These are phyloP conservation scores for Mirounga angustirostris DNA, from an alignment of 2,113 vertebrate genomes.

Conservation along the genomic window DNA sequence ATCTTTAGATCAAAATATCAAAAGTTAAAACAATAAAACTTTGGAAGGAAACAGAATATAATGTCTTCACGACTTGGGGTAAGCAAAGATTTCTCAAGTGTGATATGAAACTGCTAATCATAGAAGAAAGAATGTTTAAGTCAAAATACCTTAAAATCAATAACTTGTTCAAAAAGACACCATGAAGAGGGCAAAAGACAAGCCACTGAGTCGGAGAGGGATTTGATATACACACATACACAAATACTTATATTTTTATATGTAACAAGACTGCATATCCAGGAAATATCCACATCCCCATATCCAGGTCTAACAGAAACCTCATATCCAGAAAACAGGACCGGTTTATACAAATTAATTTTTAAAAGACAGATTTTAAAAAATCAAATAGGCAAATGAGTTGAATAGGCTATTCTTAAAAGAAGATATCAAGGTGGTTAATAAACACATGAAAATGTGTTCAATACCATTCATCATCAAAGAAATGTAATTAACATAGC, in stretches of 20 bases:
- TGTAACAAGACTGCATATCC: background rate
- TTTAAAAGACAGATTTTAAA: background rate
- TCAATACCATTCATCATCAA: background rate
- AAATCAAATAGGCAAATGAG: background rate
- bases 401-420: background rate
- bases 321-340: background rate
- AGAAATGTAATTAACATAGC: background rate
- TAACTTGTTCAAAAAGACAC: background rate
- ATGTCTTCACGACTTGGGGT: background rate
- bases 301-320: background rate
- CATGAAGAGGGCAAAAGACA: background rate
- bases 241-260: background rate
- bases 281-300: background rate
- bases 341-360: background rate
- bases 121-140: background rate
- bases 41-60: background rate
- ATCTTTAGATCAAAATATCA: background rate
- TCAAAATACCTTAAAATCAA: background rate
- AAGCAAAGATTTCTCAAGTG: background rate
- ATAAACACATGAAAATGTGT: background rate
- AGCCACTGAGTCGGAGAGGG: background rate
- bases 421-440: background rate
- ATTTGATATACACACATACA: too few relatives aligned
- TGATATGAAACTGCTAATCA: background rate
- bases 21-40: background rate